These are phyloP conservation scores for Nudaria mundana DNA, from an alignment of 2,888 invertebrate genomes.

Conservation along the genomic window DNA sequence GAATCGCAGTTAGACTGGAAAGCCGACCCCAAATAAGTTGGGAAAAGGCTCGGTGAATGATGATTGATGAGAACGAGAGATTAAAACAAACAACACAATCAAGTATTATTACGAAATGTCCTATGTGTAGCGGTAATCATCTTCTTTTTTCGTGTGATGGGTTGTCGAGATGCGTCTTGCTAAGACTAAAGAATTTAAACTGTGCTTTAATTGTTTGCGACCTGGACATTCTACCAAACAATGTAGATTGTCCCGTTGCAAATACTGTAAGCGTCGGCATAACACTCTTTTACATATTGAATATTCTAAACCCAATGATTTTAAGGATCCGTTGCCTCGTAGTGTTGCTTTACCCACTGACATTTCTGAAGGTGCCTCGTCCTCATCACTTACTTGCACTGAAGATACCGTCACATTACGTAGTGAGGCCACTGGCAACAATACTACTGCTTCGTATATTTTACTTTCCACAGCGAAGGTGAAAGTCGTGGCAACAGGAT, in stretches of 20 bases:
- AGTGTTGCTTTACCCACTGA: too few relatives aligned
- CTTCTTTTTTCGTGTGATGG: neutral
- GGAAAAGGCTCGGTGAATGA: too few relatives aligned
- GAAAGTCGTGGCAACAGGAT: constrained; percentile 10
- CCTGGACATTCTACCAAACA: constrained; percentile 6
- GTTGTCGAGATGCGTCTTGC: neutral
- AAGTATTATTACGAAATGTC: neutral
- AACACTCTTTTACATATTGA: neutral
- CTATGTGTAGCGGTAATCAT: neutral
- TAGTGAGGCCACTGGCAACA: constrained; percentile 1
- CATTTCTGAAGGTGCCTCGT: too few relatives aligned
- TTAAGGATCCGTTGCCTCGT: too few relatives aligned
- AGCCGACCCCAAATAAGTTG: too few relatives aligned
- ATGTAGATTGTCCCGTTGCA: constrained; percentile 20
- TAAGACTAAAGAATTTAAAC: constrained; percentile 4
- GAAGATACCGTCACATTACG: too few relatives aligned
- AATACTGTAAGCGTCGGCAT: constrained; percentile 7
- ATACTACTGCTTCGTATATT: neutral
- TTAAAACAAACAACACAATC: neutral
- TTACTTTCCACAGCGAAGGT: constrained; percentile 28
- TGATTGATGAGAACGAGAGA: too few relatives aligned
- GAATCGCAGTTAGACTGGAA: too few relatives aligned
- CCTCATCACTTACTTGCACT: too few relatives aligned
- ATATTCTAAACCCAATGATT: too few relatives aligned
- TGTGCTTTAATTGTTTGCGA: constrained; percentile 12